Percentiles rank a stretch among this genome's conserved stretches.
Evolutionary conservation across 2,113 vertebrate genomes (phyloP).

Genomic region (Bujurquina vittata): DNA sequence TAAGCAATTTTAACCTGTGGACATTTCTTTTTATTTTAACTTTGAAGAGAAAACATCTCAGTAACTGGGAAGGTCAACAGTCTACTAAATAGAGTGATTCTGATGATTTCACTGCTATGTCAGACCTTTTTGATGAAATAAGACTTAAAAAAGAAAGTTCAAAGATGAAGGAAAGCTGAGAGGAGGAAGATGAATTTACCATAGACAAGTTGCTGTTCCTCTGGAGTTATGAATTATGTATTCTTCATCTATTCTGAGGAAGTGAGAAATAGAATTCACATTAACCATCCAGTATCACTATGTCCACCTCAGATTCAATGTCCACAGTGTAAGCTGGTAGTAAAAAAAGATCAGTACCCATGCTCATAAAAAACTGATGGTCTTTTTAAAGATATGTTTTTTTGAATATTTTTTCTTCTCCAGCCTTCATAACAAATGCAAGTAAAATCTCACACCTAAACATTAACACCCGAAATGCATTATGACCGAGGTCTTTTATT

Average conservation of each 20-base stretch:
- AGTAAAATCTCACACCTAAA: conserved; percentile 19
- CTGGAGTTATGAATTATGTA: conserved; percentile 81
- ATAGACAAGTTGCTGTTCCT: conserved; percentile 78
- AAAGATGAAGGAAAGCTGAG: conserved; percentile 45
- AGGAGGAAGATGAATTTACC: conserved; percentile 74
- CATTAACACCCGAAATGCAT: conserved; percentile 34
- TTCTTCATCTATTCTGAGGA: conserved; percentile 75
- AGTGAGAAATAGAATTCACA: conserved; percentile 77
- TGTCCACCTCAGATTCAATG: conserved; percentile 59
- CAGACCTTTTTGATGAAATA: conserved; percentile 72
- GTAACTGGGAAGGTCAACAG: conserved; percentile 16
- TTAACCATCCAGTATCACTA: conserved; percentile 71
- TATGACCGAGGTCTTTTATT: conserved; percentile 32
- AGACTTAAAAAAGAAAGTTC: conserved; percentile 61
- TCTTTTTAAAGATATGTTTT: conserved; percentile 67
- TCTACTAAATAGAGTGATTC: conserved; percentile 53
- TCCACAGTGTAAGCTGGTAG: conserved; percentile 30
- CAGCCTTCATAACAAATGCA: conserved; percentile 13
- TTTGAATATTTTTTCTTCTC: conserved; percentile 28
- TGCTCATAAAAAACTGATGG: conserved; percentile 52
- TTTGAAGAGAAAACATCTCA: conserved; percentile 47
- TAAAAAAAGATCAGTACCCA: conserved; percentile 48
- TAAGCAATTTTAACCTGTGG: conserved; percentile 22
- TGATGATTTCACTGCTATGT: conserved; percentile 76
- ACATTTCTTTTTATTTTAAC: conserved; percentile 11